Conservation (phyloP, 2,888 invertebrate genomes). For the Loripinus fragilis region DNA sequence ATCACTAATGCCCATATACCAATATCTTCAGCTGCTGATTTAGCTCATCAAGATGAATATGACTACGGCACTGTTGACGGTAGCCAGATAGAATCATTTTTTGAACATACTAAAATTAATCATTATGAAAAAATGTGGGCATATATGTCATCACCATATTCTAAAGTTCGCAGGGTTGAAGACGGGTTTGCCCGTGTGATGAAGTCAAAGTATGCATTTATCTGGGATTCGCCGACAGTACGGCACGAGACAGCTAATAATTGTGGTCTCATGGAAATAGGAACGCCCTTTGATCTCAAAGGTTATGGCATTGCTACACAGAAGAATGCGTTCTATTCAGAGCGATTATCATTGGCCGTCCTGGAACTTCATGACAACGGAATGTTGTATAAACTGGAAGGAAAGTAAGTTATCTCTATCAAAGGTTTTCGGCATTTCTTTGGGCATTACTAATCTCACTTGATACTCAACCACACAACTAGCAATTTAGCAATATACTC, state of each 20-base stretch:
- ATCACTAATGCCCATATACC: conserved; percentile 74
- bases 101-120: conserved; percentile 75
- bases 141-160: conserved; percentile 71
- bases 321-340: conserved; percentile 73
- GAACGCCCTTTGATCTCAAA: conserved; percentile 78
- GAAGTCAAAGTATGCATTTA: conserved; percentile 78
- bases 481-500: no score
- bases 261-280: conserved; percentile 78
- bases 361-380: conserved; percentile 76
- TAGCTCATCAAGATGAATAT: conserved; percentile 73
- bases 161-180: conserved; percentile 72
- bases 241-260: conserved; percentile 74
- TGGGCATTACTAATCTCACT: no score
- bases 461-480: no score
- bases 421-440: no score
- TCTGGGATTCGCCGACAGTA: conserved; percentile 81
- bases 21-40: conserved; percentile 73
- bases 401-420: conserved; percentile 71
- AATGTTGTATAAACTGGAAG: conserved; percentile 72
- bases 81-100: conserved; percentile 77
- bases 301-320: conserved; percentile 77
- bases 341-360: conserved; percentile 73
- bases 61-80: conserved; percentile 79
- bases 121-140: conserved; percentile 77
- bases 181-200: conserved; percentile 73